Percentiles rank a stretch among this genome's conserved stretches.
Evolutionary conservation across 2,113 vertebrate species (phyloP).

Genomic region (Onychostoma macrolepis): DNA sequence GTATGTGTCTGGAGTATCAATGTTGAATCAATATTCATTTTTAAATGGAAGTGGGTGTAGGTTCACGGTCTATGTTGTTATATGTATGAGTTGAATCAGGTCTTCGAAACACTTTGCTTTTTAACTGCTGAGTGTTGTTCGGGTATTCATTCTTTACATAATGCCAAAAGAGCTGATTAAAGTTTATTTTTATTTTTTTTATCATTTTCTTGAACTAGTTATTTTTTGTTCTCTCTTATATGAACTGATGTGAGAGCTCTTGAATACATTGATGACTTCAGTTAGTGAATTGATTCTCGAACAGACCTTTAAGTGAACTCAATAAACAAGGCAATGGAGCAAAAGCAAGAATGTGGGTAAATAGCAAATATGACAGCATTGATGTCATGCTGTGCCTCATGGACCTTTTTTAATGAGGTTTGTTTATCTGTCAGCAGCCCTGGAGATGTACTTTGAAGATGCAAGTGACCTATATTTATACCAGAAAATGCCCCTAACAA

Average conservation of each 20-base stretch:
- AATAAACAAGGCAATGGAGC: background rate
- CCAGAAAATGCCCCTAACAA: slow-evolving; percentile 54
- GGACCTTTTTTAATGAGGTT: slow-evolving; percentile 52
- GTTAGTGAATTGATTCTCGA: background rate
- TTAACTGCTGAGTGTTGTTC: background rate
- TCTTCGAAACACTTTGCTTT: background rate
- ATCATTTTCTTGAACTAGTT: background rate
- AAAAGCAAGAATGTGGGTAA: background rate
- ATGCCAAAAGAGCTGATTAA: background rate
- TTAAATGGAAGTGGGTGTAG: slow-evolving; percentile 12
- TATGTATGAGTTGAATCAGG: slow-evolving; percentile 16
- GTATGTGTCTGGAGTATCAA: slow-evolving; percentile 22
- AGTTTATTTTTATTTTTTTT: background rate
- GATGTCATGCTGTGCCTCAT: background rate
- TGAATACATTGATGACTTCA: background rate
- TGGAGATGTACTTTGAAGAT: slow-evolving; percentile 54
- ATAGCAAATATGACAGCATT: background rate
- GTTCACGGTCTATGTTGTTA: background rate
- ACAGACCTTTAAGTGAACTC: background rate
- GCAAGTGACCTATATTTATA: slow-evolving; percentile 53
- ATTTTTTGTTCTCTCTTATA: background rate
- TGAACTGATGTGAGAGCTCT: background rate
- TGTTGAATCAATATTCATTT: slow-evolving; percentile 34
- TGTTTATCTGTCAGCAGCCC: slow-evolving; percentile 54
- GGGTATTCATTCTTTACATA: background rate